Conservation (phyloP, 2,888 invertebrate genomes). For the Azorinus chamasolen region DNA sequence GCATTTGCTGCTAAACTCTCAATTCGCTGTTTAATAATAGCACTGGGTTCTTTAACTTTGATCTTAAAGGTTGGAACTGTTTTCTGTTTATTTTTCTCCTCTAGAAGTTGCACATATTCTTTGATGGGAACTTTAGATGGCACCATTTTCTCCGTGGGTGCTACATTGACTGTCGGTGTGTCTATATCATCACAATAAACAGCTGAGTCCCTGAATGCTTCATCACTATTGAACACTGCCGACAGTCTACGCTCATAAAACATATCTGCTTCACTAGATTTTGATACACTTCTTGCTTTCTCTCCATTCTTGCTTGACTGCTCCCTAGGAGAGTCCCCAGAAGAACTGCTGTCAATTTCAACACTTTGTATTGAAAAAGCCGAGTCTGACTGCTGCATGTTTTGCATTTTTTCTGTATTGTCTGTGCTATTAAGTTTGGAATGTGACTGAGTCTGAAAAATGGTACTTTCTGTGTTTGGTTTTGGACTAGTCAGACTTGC, state of each 20-base stretch:
- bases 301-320: constrained; percentile 7
- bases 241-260: constrained; percentile 86
- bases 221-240: constrained; percentile 87
- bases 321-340: constrained; percentile 60
- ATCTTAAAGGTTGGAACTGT: constrained; percentile 67
- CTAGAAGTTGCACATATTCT: constrained; percentile 77
- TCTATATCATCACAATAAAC: constrained; percentile 91
- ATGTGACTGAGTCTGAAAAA: constrained; percentile 34
- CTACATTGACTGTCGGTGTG: constrained; percentile 18
- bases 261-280: constrained; percentile 65
- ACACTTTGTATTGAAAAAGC: constrained; percentile 77
- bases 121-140: constrained; percentile 72
- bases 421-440: constrained; percentile 29
- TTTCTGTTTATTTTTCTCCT: constrained; percentile 71
- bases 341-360: constrained; percentile 56
- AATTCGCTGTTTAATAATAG: constrained; percentile 77
- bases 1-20: constrained; percentile 73
- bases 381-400: constrained; percentile 76
- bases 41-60: constrained; percentile 74
- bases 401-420: constrained; percentile 53
- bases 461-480: constrained; percentile 23
- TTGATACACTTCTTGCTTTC: constrained; percentile 1
- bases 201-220: constrained; percentile 93
- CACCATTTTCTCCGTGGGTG: constrained; percentile 5
- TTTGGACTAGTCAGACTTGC: constrained; percentile 29